Conservation (phyloP, 2,888 invertebrate genomes). For the Cristatella mucedo region DNA sequence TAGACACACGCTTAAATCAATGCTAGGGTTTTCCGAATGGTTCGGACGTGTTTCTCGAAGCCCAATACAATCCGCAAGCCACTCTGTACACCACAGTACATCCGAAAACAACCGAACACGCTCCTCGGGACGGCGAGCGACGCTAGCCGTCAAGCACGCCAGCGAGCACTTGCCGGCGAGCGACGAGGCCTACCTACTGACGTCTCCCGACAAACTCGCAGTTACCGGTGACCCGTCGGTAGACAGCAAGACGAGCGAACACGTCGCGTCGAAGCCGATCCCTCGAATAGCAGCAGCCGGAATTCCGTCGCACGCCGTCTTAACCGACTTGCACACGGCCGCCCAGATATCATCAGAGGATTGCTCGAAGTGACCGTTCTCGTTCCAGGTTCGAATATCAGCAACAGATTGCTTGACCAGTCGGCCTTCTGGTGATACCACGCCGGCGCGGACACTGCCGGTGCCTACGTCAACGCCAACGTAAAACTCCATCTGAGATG, state of each 20-base stretch:
- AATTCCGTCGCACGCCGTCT: constrained; percentile 43
- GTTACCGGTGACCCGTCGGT: constrained; percentile 42
- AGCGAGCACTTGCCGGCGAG: no score
- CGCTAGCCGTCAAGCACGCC: no score
- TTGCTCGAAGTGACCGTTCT: constrained; percentile 69
- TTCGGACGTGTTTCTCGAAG: no score
- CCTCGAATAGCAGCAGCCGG: constrained; percentile 40
- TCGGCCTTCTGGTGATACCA: constrained; percentile 48
- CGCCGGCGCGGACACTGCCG: constrained; percentile 68
- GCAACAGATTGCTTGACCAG: constrained; percentile 44
- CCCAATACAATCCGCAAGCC: no score
- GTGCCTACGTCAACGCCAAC: constrained; percentile 76
- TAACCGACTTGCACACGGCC: constrained; percentile 54
- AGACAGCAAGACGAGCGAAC: constrained; percentile 70
- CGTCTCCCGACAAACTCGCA: constrained; percentile 26
- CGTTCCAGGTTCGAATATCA: constrained; percentile 58
- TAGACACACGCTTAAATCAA: no score
- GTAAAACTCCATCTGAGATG: constrained; percentile 15
- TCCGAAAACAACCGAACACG: no score
- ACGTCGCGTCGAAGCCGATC: constrained; percentile 87
- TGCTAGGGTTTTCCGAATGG: no score
- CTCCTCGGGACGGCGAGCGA: no score
- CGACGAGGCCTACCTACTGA: no score
- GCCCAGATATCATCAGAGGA: constrained; percentile 76
- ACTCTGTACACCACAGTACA: no score